Conservation (phyloP, 2,888 invertebrate species). For the Calameuta pallipes region DNA sequence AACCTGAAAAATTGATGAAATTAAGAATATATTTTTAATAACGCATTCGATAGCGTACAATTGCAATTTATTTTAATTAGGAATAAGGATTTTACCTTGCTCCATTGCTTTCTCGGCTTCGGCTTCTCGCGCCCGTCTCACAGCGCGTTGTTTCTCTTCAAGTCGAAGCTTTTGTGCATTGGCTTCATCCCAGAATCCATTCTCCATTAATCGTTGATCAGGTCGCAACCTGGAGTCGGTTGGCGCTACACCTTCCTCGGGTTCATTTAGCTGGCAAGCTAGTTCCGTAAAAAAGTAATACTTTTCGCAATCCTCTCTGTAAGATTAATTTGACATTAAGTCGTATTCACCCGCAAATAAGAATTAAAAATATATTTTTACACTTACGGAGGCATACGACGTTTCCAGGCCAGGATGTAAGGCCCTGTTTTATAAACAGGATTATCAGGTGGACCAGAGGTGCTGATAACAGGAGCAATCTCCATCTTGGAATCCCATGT, state of each 20-base stretch:
- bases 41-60: constrained; percentile 33
- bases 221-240: constrained; percentile 94
- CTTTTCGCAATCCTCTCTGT: constrained; percentile 73
- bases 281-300: constrained; percentile 96
- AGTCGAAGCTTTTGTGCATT: constrained; percentile 86
- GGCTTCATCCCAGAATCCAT: constrained; percentile 91
- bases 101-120: constrained; percentile 80
- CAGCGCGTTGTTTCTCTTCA: constrained; percentile 95
- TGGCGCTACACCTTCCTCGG: constrained; percentile 91
- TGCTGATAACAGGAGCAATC: constrained; percentile 86
- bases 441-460: constrained; percentile 77
- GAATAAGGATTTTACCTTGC: constrained; percentile 62
- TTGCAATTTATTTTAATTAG: neutral
- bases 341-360: neutral
- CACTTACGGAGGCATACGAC: constrained; percentile 78
- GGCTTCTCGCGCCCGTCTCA: constrained; percentile 81
- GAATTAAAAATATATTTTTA: neutral
- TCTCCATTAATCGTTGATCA: constrained; percentile 98
- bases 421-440: constrained; percentile 94
- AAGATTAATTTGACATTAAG: constrained; percentile 6
- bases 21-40: neutral
- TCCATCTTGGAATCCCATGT: constrained; percentile 98
- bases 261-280: constrained; percentile 96
- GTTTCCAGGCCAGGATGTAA: constrained; percentile 87
- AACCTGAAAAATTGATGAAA: constrained; percentile 63